Evolutionary conservation across 2,888 invertebrate species (phyloP), one percentile per base, ranked within the genome.

Genomic region (Polietes domitor): DNA sequence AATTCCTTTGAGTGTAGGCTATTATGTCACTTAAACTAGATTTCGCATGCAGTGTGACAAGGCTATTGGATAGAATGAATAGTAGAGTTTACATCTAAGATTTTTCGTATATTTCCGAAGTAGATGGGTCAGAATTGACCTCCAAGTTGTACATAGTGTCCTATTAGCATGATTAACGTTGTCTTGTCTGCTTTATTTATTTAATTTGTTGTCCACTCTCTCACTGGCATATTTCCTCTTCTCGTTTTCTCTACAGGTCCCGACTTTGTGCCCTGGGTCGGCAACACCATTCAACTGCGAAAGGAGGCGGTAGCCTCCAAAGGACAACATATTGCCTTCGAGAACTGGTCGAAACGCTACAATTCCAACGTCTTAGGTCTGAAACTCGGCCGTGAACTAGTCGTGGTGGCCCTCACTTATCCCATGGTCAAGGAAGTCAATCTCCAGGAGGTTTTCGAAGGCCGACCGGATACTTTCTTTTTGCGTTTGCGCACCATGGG

Each of bases 381-480:
- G 1, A 94, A 94, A 89, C 88, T 95, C 41, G 95, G 94, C 0
- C 89, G 89, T 3, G 93, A 94, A 65, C 89, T 92, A 6, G 92
- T 94, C 0, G 92, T 95, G 1, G 93, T 94, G 0, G 94, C 94
- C 1, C 93, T 93, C 26, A 94, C 94, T 0, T 93, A 93, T 87
- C 91, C 93, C 1, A 86, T 93, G 0, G 92, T 95, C 0, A 93
- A 92, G 15, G 92, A 93, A 77, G 93, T 95, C 1, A 92, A 95
- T 65, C 90, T 92, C 0, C 90, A 92, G 15, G 94, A 95, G 76
- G 94, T 94, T 24, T 96, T 93, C 86, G 94, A 94, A 80, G 95
- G 94, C 0, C 91, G 96, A 24, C 96, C 96, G 0, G 94, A 95
- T 88, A 94, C 94, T 82, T 94, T 95, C 87, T 95, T 95, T 86